Base-by-base conservation (phyloP, 1,140 invertebrate genomes). In the Drosophila ironensis region DNA sequence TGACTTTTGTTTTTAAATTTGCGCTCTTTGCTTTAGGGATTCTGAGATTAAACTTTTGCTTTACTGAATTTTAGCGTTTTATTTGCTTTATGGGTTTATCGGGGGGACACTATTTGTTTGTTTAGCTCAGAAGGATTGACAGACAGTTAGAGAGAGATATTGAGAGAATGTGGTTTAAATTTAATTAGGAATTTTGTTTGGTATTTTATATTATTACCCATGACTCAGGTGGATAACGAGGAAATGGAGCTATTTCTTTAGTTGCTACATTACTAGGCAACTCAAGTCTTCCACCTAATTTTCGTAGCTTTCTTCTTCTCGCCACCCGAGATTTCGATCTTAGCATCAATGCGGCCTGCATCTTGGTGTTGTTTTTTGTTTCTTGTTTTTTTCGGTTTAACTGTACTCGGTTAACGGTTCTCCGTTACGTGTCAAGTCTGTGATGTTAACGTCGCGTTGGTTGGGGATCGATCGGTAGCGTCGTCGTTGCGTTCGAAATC, bases 321-420 rank as follows among this genome's bases (percentile, higher is more conserved):
- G 92, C 92, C 91, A 95, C 93, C 91, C 94, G 94, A 92, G 95
- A 95, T 92, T 96, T 96, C 90, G 95, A 93, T 93, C 95, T 94
- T 92, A 96, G 94, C 92, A 96, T 95, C 92, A 96, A 93, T 92
- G 95, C 95, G 92, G 95, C 95, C 93, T 96, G 95, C 95, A 96
- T 96, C 91, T 94, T 94, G 93, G 92, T 64, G 60, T 92, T 90
- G 92, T 92, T 91, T 92, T 92, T 87, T 90, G 80, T 78, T 53
- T 53, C 53, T 56, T 45, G 67, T 76, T 57, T 74, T 77, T 70
- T 60, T 70, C 52, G 53, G 51, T 57, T 37, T 59, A 59, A 51
- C 11, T 33, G 90, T 63, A 38, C 35, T 37, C 12, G 33, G 11
- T 59, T 37, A 61, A 77, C 48, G 52, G 67, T 80, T 56, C 25